Conservation (phyloP, 2,113 vertebrate genomes). For the Drymodes brunneopygia region DNA sequence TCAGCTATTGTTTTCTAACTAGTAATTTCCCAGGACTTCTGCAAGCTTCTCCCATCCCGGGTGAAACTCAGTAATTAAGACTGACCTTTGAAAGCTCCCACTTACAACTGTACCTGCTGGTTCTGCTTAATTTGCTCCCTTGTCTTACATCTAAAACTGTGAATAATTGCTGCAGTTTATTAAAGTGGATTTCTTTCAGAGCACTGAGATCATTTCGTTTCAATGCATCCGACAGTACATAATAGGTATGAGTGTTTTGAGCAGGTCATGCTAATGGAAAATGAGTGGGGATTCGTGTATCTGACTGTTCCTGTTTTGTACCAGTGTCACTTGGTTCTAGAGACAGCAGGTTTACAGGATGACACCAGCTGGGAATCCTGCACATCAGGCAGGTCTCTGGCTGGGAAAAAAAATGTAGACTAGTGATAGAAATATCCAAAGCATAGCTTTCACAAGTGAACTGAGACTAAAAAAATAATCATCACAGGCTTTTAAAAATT, state of each 20-base stretch:
- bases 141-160: neutral
- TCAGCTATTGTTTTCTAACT: neutral
- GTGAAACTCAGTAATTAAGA: conserved; percentile 21
- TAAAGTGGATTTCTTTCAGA: conserved; percentile 13
- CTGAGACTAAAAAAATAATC: neutral
- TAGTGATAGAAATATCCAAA: neutral
- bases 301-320: neutral
- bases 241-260: neutral
- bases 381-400: neutral
- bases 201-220: neutral
- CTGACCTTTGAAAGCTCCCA: conserved; percentile 9
- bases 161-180: conserved; percentile 40
- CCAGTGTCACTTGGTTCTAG: neutral
- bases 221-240: neutral
- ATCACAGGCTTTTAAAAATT: neutral
- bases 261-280: conserved; percentile 5
- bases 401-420: neutral
- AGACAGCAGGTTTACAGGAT: neutral
- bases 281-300: neutral
- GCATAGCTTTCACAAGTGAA: neutral
- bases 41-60: neutral
- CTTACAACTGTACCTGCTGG: neutral
- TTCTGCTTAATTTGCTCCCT: conserved; percentile 14
- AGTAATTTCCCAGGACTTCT: conserved; percentile 11
- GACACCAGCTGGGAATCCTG: neutral